phyloP scores from a whole-genome alignment of 2,888 invertebrate species.

The Fragum whitleyi region DNA sequence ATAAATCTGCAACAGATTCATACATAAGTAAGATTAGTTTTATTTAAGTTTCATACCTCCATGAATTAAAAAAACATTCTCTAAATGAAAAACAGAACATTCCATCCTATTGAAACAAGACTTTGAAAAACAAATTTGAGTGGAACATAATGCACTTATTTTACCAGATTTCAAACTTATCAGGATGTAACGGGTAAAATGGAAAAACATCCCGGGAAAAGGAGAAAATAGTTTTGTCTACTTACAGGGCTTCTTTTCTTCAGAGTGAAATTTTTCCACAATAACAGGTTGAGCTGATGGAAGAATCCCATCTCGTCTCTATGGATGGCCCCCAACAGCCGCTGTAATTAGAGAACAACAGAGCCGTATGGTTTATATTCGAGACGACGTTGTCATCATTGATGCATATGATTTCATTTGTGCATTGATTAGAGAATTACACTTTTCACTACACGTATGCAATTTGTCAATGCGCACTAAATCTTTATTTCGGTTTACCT shows the following conservation, averaged over 20 bases:
- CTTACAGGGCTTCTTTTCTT: conserved; percentile 85
- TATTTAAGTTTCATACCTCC: too few relatives aligned
- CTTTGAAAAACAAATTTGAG: too few relatives aligned
- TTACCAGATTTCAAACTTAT: too few relatives aligned
- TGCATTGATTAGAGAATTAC: neutral
- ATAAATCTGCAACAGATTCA: too few relatives aligned
- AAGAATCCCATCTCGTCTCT: conserved; percentile 81
- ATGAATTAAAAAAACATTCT: too few relatives aligned
- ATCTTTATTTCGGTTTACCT: too few relatives aligned
- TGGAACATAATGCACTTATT: too few relatives aligned
- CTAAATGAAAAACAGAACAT: too few relatives aligned
- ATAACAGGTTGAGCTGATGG: conserved; percentile 84
- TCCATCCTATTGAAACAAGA: too few relatives aligned
- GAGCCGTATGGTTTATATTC: neutral
- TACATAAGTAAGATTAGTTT: too few relatives aligned
- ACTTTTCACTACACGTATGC: conserved; percentile 1
- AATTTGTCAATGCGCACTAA: too few relatives aligned
- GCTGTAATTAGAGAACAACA: conserved; percentile 38
- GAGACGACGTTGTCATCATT: neutral
- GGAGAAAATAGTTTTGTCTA: conserved; percentile 21
- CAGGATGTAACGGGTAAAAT: neutral
- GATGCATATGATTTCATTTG: neutral
- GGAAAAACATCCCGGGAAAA: neutral
- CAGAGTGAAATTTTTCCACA: conserved; percentile 85
- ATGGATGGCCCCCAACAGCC: conserved; percentile 25